A percentile compares a stretch with the other conserved stretches of the same genome.
phyloP scores from a whole-genome alignment of 2,888 invertebrate species.

The Deilephila porcellus region DNA sequence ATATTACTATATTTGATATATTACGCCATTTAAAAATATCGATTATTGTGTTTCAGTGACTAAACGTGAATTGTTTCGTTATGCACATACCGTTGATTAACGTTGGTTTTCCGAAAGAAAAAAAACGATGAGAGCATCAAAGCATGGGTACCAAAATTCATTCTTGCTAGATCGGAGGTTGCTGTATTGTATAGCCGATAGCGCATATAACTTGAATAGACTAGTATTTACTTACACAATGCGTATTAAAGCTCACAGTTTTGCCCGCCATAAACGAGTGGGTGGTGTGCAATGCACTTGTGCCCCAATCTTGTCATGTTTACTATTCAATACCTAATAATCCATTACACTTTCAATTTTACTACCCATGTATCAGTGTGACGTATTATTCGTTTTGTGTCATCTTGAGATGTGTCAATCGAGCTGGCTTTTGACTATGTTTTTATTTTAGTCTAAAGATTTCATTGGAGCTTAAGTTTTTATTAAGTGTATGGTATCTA shows the following conservation, averaged over 20 bases:
- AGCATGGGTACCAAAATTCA: too few relatives aligned
- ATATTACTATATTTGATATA: too few relatives aligned
- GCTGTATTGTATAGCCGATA: too few relatives aligned
- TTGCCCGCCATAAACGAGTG: slow-evolving; percentile 70
- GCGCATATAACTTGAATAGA: too few relatives aligned
- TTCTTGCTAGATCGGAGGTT: too few relatives aligned
- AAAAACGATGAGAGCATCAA: too few relatives aligned
- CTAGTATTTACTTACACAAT: slow-evolving; percentile 56
- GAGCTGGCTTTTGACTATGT: slow-evolving; percentile 35
- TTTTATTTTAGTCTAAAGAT: not conserved
- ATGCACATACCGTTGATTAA: too few relatives aligned
- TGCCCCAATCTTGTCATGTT: slow-evolving; percentile 58
- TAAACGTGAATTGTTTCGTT: too few relatives aligned
- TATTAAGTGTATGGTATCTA: not conserved
- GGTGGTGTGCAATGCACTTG: slow-evolving; percentile 41
- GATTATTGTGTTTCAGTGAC: too few relatives aligned
- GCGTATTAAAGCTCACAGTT: slow-evolving; percentile 67
- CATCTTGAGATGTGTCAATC: slow-evolving; percentile 37
- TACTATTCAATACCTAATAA: slow-evolving; percentile 42
- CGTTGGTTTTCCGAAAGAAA: too few relatives aligned
- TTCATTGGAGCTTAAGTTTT: not conserved
- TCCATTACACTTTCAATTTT: slow-evolving; percentile 43
- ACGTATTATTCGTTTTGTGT: slow-evolving; percentile 35
- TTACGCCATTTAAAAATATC: too few relatives aligned
- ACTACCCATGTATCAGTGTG: slow-evolving; percentile 30